Base-by-base conservation (phyloP, 2,113 vertebrate genomes). In the Hydrolagus affinis region DNA sequence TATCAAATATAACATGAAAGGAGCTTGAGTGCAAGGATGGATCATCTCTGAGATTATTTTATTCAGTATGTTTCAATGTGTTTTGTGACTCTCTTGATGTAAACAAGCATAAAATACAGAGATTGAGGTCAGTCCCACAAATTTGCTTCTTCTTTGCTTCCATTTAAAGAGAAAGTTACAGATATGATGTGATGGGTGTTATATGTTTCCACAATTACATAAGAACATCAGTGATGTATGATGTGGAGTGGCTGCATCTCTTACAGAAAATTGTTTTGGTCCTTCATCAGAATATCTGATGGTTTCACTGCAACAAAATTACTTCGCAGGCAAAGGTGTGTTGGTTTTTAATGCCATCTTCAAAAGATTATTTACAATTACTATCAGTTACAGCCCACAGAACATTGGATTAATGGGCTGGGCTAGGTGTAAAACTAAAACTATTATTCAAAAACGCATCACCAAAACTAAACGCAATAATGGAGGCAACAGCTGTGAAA, bases 401-500 rank as follows among this genome's bases (percentile, higher is more conserved):
- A 44, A 8, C 78, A 19, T 3, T 32, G 14, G 62, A 83, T 66
- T 83, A 21, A 83, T 59, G 0, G 17, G 62, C 62, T 32, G 6
- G 60, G 9, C 60, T 66, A 15, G 17, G 11, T 83, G 78, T 19
- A 83, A 83, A 68, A 23, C 77, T 19, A 83, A 83, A 68, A 23
- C 77, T 17, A 15, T 64, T 80, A 64, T 80, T 80, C 64, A 60
- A 64, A 80, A 80, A 80, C 64, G 30, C 23, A 28, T 80, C 21
- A 80, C 2, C 28, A 83, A 15, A 30, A 30, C 64, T 83, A 83
- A 83, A 32, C 60, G 62, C 60, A 66, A 83, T 30, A 15, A 66
- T 1, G 11, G 60, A 68, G 78, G 62, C 62, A 83, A 66, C 78
- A 83, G 78, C 78, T 83, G 78, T 64, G 62, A 83, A 66, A 83